A percentile compares a stretch with the other conserved stretches of the same genome.
Evolutionary conservation across 2,113 vertebrate species (phyloP).

Genomic region (Triplophysa rosa): DNA sequence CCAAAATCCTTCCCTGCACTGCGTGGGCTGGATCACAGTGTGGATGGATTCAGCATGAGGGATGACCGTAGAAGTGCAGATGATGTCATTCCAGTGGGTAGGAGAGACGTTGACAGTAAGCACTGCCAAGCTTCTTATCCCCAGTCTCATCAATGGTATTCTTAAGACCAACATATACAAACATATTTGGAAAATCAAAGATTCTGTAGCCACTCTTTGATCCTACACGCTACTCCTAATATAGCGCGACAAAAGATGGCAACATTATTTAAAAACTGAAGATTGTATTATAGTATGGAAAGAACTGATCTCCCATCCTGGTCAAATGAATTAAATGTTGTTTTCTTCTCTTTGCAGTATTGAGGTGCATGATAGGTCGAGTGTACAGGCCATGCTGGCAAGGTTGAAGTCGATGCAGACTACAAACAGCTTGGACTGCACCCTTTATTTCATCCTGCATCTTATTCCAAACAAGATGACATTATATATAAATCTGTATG

Average conservation of each 20-base stretch:
- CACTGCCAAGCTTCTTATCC: constrained; percentile 33
- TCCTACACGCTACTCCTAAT: too few species aligned
- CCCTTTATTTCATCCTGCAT: background rate
- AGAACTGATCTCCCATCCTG: too few species aligned
- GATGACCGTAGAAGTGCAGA: constrained; percentile 65
- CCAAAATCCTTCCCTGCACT: constrained; percentile 67
- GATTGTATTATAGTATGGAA: too few species aligned
- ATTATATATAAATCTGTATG: background rate
- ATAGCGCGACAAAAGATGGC: too few species aligned
- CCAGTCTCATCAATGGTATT: background rate
- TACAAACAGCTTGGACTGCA: background rate
- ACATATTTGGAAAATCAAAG: too few species aligned
- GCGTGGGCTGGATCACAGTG: constrained; percentile 66
- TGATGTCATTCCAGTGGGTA: constrained; percentile 77
- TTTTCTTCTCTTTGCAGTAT: constrained; percentile 70
- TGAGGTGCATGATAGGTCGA: constrained; percentile 95
- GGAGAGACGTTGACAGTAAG: constrained; percentile 86
- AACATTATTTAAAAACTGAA: too few species aligned
- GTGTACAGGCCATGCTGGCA: constrained; percentile 95
- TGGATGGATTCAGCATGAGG: constrained; percentile 67
- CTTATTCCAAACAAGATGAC: background rate
- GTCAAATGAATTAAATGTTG: background rate
- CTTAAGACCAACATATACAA: background rate
- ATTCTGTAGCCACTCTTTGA: too few species aligned
- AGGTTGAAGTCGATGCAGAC: constrained; percentile 63